Evolutionary conservation across 2,113 vertebrate species (phyloP).

Genomic region (Corydoras sp.): DNA sequence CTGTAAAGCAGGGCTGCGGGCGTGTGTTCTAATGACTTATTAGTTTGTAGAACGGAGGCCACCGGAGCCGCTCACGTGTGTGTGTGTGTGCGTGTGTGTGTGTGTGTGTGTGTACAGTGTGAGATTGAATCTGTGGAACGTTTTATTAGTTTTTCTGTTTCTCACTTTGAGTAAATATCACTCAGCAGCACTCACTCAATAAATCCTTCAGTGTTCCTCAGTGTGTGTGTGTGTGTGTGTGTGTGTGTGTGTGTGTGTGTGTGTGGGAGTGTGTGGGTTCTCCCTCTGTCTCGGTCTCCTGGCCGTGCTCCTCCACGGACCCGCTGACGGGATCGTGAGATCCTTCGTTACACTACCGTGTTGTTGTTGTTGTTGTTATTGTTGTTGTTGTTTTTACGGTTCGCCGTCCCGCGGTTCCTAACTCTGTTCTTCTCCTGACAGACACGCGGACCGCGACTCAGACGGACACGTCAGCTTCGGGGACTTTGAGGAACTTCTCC

Average conservation of each 20-base stretch:
- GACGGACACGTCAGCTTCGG: constrained; percentile 71
- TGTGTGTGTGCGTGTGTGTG: no score
- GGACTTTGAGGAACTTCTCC: constrained; percentile 70
- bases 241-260: constrained; percentile 12
- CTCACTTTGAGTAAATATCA: constrained; percentile 32
- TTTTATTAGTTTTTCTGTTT: constrained; percentile 33
- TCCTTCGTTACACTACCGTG: no score
- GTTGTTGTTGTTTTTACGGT: background rate
- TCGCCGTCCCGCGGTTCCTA: background rate
- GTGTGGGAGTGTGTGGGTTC: constrained; percentile 3
- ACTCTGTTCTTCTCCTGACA: constrained; percentile 47
- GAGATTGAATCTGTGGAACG: background rate
- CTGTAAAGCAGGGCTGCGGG: no score
- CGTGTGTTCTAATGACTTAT: no score
- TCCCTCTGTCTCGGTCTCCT: background rate
- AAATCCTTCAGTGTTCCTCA: constrained; percentile 15
- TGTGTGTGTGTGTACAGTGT: no score
- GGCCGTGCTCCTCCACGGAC: no score
- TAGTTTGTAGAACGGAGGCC: no score
- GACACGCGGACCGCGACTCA: constrained; percentile 70
- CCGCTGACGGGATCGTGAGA: no score
- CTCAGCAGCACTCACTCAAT: constrained; percentile 26
- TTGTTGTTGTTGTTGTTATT: no score
- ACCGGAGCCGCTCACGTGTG: no score
- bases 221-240: constrained; percentile 17